These are phyloP conservation scores for Cyrtorhinus lividipennis DNA, from an alignment of 1,140 invertebrate species.

Conservation along the genomic window DNA sequence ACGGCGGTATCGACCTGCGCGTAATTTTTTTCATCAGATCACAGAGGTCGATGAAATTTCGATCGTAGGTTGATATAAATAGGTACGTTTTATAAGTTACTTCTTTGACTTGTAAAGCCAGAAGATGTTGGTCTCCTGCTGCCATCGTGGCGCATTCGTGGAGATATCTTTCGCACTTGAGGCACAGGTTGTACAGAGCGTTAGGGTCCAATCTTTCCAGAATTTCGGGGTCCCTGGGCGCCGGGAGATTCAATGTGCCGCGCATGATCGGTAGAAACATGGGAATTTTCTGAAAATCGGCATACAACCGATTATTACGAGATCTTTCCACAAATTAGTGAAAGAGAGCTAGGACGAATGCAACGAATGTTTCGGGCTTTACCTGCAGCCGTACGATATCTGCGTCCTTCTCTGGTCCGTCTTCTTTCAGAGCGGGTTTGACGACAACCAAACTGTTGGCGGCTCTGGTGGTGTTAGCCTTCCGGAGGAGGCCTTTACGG, in stretches of 20 bases:
- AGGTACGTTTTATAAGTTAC: conserved; percentile 31
- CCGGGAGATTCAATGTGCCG: conserved; percentile 71
- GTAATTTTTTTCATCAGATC: too few species aligned
- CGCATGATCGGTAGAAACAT: conserved; percentile 87
- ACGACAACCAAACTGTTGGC: conserved; percentile 73
- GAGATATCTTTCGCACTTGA: conserved; percentile 62
- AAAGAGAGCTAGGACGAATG: too few species aligned
- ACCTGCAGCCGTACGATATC: conserved; percentile 62
- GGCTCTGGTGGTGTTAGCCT: conserved; percentile 22
- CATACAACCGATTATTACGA: conserved; percentile 13
- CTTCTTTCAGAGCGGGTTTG: conserved; percentile 47
- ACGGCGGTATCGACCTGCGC: conserved; percentile 62
- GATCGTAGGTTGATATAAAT: not conserved
- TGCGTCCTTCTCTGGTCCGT: conserved; percentile 54
- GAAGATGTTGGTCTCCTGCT: conserved; percentile 51
- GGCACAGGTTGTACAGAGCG: conserved; percentile 42
- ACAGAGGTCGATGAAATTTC: too few species aligned
- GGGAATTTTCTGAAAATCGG: conserved; percentile 53
- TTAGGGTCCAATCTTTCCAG: conserved; percentile 61
- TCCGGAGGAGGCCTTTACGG: conserved; percentile 27
- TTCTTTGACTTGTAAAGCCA: conserved; percentile 58
- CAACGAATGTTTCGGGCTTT: too few species aligned
- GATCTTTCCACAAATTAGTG: too few species aligned
- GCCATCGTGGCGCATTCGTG: conserved; percentile 53
- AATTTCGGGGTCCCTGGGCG: conserved; percentile 71